Base-by-base conservation (phyloP, 2,113 vertebrate genomes). In the Syngnathus typhle region DNA sequence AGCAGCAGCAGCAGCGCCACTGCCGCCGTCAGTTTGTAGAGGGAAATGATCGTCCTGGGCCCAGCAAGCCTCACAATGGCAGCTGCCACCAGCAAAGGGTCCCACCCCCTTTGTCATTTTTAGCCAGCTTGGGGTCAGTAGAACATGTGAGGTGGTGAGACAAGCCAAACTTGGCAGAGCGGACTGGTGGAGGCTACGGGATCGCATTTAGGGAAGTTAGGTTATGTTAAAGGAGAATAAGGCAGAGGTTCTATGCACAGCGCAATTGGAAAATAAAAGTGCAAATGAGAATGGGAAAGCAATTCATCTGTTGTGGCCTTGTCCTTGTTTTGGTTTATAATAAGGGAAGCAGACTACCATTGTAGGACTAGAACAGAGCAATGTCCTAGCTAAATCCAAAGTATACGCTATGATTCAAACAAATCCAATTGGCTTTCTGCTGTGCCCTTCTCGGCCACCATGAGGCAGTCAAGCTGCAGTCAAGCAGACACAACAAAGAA, bases 81-180 rank as follows among this genome's bases (percentile, higher is more conserved):
- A 93, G 91, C 91, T 92, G 91, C 78, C 80, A 81, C 72, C 88
- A 75, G 69, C 64, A n/a, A 43, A 9, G 27, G 65, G 66, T 69
- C 74, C 81, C 86, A 62, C 86, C 85, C 82, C 76, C 75, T 21
- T 70, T 64, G 64, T 77, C 76, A 82, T 81, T 83, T 75, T 77
- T 80, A 89, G 78, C 90, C 87, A 89, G 88, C 84, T 84, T 75
- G 69, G 64, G 77, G 76, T 81, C 82, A 80, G 71, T 74, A 74
- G 74, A 82, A 77, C 82, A 79, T 77, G 82, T 78, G 76, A 84
- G 77, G 71, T 41, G 70, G 74, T 49, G 81, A 69, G 77, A 77
- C 46, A 21, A 54, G 10, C 49, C 64, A 38, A 69, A 82, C 71
- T 83, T 75, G 72, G 77, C 70, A 63, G n/a, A 11, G n/a, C 60